phyloP scores from a whole-genome alignment of 2,113 vertebrate species.

The Tachysurus vachellii region DNA sequence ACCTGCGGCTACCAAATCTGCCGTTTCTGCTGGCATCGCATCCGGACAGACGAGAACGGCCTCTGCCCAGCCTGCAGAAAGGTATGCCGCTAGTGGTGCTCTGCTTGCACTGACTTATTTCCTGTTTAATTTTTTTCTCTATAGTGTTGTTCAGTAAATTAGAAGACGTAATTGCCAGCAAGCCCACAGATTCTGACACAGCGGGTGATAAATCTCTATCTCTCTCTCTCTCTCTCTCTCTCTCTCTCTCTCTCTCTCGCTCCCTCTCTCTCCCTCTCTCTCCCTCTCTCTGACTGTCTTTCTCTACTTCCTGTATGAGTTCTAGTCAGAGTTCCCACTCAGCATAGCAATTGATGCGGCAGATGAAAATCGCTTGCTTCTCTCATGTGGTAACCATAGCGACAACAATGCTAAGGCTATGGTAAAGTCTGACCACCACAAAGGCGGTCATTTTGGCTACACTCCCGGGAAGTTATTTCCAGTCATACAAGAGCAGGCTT shows the following conservation, averaged over 20 bases:
- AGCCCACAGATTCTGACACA: background rate
- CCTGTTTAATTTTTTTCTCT: background rate
- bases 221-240: background rate
- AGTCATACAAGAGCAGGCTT: background rate
- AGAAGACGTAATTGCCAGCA: background rate
- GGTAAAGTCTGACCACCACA: background rate
- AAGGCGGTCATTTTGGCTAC: conserved; percentile 13
- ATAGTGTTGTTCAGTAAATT: background rate
- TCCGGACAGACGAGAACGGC: conserved; percentile 98
- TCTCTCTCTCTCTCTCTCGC: background rate
- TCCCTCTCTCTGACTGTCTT: background rate
- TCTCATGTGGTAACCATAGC: background rate
- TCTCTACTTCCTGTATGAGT: background rate
- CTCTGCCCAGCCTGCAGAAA: conserved; percentile 99
- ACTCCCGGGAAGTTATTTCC: background rate
- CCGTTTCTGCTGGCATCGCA: conserved; percentile 99
- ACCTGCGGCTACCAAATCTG: conserved; percentile 99
- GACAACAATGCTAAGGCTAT: background rate
- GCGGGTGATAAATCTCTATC: background rate
- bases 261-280: background rate
- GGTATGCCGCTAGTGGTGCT: conserved; percentile 65
- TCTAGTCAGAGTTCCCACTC: background rate
- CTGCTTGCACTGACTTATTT: background rate
- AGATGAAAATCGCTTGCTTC: background rate
- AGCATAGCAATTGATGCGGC: background rate